These are phyloP conservation scores for Ptychodera flava DNA, from an alignment of 35 echinoderm and acorn worm genomes.

Conservation along the genomic window DNA sequence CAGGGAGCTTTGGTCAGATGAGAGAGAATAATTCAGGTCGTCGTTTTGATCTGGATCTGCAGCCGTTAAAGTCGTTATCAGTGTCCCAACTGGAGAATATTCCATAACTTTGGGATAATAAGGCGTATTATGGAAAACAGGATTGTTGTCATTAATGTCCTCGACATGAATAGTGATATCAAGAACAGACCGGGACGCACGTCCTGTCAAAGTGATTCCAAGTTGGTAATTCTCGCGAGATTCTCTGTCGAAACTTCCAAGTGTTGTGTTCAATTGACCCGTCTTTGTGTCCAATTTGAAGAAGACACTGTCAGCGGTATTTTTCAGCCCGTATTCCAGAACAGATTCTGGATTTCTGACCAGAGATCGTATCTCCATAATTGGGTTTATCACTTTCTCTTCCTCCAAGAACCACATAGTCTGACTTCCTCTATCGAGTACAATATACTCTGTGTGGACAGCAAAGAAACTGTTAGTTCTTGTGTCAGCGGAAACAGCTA, in stretches of 20 bases:
- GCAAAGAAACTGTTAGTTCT: too few relatives aligned
- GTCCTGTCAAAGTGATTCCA: neutral
- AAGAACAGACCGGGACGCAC: neutral
- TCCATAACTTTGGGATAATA: neutral
- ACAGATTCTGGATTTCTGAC: neutral
- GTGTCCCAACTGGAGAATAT: neutral
- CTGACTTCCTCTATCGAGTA: too few relatives aligned
- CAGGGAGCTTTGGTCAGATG: neutral
- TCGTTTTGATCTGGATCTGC: neutral
- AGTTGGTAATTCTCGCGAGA: neutral
- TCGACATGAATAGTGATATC: neutral
- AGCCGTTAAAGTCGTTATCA: neutral
- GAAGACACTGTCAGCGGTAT: neutral
- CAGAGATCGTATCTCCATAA: neutral
- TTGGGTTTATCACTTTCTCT: too few relatives aligned
- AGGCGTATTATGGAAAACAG: neutral
- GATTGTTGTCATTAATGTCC: neutral
- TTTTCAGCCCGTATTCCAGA: neutral
- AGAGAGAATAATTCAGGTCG: neutral
- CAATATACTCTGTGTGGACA: too few relatives aligned
- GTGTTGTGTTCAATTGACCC: neutral
- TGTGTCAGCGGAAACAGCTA: too few relatives aligned
- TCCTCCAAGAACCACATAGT: too few relatives aligned
- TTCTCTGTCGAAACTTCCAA: neutral
- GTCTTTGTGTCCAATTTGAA: neutral